A percentile compares a stretch with the other conserved stretches of the same genome.
phyloP scores from a whole-genome alignment of 2,113 vertebrate species.

The Mastomys natalensis region DNA sequence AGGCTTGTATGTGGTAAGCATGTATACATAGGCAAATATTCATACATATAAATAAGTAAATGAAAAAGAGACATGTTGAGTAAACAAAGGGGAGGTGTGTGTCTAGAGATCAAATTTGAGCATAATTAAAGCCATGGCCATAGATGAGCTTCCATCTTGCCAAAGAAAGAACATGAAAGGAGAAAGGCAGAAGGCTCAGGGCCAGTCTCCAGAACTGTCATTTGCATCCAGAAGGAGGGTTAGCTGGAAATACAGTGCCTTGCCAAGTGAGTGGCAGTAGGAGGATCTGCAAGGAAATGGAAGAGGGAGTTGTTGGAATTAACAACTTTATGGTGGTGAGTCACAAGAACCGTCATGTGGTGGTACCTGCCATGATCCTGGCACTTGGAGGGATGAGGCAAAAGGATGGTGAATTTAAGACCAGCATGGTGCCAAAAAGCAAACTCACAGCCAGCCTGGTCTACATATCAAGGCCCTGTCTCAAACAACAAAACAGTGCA shows the following conservation, averaged over 20 bases:
- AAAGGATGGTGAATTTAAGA: neutral
- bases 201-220: neutral
- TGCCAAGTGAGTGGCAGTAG: neutral
- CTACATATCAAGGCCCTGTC: neutral
- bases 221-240: neutral
- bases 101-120: neutral
- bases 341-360: neutral
- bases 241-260: neutral
- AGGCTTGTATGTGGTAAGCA: neutral
- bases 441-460: neutral
- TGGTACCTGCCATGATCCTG: neutral
- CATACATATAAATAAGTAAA: neutral
- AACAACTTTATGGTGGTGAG: neutral
- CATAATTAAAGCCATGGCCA: neutral
- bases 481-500: neutral
- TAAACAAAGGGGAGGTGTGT: neutral
- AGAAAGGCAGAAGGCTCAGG: neutral
- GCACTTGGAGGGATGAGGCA: neutral
- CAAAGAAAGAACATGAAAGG: slow-evolving; percentile 29
- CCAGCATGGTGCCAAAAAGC: neutral
- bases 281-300: neutral
- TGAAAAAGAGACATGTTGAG: neutral
- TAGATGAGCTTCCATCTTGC: slow-evolving; percentile 8
- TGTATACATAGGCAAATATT: neutral
- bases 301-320: neutral